Percentiles rank a stretch among this genome's conserved stretches.
Conservation (phyloP, 37 sponge, comb jelly and placozoan genomes). For the Haliclona indistincta region DNA sequence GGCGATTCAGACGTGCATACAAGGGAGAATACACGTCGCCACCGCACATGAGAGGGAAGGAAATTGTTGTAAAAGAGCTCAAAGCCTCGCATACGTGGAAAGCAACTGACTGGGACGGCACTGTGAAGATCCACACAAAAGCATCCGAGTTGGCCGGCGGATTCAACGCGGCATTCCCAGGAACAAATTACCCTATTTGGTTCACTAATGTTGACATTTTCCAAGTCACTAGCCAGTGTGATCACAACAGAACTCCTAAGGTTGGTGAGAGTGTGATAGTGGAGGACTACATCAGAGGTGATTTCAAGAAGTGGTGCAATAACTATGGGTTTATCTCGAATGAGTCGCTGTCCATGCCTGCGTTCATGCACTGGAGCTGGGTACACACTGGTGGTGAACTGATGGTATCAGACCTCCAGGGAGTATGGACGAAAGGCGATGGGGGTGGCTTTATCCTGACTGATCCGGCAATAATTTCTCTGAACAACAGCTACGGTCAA, state of each 20-base stretch:
- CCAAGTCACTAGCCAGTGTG: neutral
- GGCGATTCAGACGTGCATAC: constrained; percentile 40
- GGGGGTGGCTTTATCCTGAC: constrained; percentile 28
- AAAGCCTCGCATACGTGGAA: constrained; percentile 36
- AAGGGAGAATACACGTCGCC: constrained; percentile 37
- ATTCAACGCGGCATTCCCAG: constrained; percentile 5
- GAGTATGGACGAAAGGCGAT: constrained; percentile 26
- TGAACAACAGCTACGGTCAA: constrained; percentile 15
- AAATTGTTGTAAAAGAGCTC: constrained; percentile 43
- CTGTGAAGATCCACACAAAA: constrained; percentile 19
- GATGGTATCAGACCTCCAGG: constrained; percentile 62
- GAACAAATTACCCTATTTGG: constrained; percentile 6
- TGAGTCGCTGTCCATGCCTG: constrained; percentile 24
- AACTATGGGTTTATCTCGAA: constrained; percentile 46
- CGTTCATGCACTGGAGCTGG: constrained; percentile 65
- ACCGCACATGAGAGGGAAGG: constrained; percentile 16
- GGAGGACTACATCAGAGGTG: constrained; percentile 49
- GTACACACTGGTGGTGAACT: constrained; percentile 41
- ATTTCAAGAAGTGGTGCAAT: constrained; percentile 51
- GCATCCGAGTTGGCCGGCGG: constrained; percentile 28
- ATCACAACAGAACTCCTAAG: constrained; percentile 2
- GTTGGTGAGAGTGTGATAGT: constrained; percentile 32
- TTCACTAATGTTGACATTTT: constrained; percentile 24
- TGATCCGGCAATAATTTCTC: constrained; percentile 45
- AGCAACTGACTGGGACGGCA: constrained; percentile 29